A percentile compares a stretch with the other conserved stretches of the same genome.
Evolutionary conservation across 2,797 vertebrate species (phyloP).

Genomic region (Malacoraja senta): DNA sequence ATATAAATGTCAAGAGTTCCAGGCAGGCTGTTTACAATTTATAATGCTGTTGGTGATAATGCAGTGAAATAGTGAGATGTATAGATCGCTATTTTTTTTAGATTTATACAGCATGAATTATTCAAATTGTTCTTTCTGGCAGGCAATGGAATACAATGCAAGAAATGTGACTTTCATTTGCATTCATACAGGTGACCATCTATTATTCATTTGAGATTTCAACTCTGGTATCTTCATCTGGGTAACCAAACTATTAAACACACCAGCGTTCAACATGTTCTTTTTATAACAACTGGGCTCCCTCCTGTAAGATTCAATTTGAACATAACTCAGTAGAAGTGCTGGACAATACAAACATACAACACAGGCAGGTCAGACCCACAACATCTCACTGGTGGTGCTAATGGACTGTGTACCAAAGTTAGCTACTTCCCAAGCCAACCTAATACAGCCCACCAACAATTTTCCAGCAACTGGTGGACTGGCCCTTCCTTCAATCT

Average conservation of each 20-base stretch:
- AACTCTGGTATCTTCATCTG: not conserved
- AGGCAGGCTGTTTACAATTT: not conserved
- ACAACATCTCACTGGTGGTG: not conserved
- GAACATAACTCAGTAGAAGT: not conserved
- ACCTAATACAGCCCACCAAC: too few species aligned
- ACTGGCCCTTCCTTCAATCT: too few species aligned
- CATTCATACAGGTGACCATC: constrained; percentile 3
- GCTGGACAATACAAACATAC: not conserved
- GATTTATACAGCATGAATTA: constrained; percentile 1
- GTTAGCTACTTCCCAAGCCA: not conserved
- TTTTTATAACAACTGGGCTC: not conserved
- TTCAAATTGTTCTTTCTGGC: not conserved
- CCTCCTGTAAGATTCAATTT: not conserved
- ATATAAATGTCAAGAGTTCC: not conserved
- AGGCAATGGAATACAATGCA: not conserved
- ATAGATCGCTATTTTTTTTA: not conserved
- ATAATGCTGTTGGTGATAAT: not conserved
- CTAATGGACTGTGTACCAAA: not conserved
- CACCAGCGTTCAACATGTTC: not conserved
- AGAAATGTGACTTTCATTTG: not conserved
- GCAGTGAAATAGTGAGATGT: not conserved
- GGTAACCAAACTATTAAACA: not conserved
- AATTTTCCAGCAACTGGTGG: too few species aligned
- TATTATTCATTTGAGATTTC: constrained; percentile 8
- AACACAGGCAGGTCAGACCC: not conserved